These are phyloP conservation scores for Furnarius figulus DNA, from an alignment of 2,113 vertebrate genomes.

Conservation along the genomic window DNA sequence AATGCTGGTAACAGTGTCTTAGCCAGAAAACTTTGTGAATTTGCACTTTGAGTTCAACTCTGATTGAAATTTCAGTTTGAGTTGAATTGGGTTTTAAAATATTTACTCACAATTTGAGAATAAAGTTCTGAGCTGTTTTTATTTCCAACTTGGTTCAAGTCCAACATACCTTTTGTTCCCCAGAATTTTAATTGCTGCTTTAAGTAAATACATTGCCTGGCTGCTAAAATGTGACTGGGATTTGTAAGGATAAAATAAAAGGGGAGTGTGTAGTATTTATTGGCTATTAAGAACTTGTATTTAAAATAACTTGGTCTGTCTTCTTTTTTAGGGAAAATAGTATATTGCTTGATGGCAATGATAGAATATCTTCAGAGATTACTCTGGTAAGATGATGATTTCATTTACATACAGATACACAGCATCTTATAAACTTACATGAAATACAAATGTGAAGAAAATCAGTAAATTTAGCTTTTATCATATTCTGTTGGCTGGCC, in stretches of 20 bases:
- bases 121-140: not conserved
- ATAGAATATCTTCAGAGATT: constrained; percentile 62
- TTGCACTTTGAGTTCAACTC: not conserved
- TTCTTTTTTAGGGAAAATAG: constrained; percentile 76
- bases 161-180: not conserved
- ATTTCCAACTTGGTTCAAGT: not conserved
- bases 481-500: fast-evolving
- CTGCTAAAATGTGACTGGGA: not conserved
- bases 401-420: not conserved
- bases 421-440: not conserved
- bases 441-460: not conserved
- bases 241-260: not conserved
- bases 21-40: not conserved
- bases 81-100: not conserved
- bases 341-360: constrained; percentile 64
- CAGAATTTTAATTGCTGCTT: not conserved
- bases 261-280: not conserved
- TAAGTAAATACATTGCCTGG: not conserved
- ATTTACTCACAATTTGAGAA: not conserved
- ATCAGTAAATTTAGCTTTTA: not conserved
- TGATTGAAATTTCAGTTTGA: not conserved
- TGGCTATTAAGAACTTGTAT: not conserved
- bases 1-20: not conserved
- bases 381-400: constrained; percentile 72
- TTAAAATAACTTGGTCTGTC: constrained; percentile 16